Conservation (phyloP, 2,797 vertebrate species). For the Hirundo rustica region DNA sequence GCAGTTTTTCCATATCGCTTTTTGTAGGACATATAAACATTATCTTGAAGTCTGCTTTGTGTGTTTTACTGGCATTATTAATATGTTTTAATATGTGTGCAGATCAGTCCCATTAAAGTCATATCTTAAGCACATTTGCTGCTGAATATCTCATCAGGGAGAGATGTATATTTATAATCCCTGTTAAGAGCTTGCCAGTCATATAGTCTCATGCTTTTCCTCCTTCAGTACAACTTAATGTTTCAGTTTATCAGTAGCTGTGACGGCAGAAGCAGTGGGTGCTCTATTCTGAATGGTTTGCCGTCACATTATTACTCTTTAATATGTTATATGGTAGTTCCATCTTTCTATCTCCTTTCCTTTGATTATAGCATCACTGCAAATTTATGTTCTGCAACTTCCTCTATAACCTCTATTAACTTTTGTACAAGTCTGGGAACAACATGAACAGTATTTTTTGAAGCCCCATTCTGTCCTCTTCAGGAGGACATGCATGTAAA, state of each 20-base stretch:
- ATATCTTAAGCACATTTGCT: background rate
- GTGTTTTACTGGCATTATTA: conserved; percentile 18
- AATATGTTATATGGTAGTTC: background rate
- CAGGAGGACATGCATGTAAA: background rate
- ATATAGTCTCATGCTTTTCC: background rate
- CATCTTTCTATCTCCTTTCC: background rate
- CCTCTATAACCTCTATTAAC: background rate
- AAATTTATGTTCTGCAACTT: conserved; percentile 6
- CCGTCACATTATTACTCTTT: conserved; percentile 4
- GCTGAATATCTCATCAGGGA: background rate
- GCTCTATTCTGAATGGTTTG: background rate
- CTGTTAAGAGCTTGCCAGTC: background rate
- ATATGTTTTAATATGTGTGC: background rate
- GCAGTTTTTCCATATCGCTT: background rate
- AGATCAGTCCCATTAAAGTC: background rate
- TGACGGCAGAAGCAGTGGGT: background rate
- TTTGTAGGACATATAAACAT: background rate
- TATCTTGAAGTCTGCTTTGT: background rate
- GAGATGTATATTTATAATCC: background rate
- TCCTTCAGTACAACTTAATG: background rate
- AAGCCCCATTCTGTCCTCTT: background rate
- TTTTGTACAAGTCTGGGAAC: background rate
- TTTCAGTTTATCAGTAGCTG: conserved; percentile 19
- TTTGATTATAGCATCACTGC: background rate
- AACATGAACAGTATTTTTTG: background rate